Base-by-base conservation (phyloP, 64 coral and sea anemone species). In the Montipora capricornis region DNA sequence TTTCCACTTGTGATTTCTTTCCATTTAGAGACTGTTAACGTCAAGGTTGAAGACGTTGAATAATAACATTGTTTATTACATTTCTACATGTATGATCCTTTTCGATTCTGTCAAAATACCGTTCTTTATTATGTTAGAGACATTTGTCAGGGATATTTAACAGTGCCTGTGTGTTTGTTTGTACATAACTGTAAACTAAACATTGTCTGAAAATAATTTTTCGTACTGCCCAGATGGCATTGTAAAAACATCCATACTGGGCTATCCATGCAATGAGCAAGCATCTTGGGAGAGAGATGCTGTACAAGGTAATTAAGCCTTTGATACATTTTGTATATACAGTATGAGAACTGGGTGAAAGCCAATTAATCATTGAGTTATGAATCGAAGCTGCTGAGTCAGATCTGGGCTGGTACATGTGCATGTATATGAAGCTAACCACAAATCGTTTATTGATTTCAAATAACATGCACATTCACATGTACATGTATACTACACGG, bases 261-360 rank as follows among this genome's bases (percentile, higher is more conserved):
- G 74, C 74, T 76, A 76, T 47, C 74, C 74, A 47, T 76, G 74
- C 74, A 76, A 47, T 76, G 74, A 76, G 44, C 74, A 45, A 76
- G 74, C 44, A 76, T 45, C 74, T 76, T 76, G 74, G 74, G 74
- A 76, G 26, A 76, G 29, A 76, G 74, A 47, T 76, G 74, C 74
- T 76, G 74, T 76, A 76, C 74, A 76, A 76, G 74, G 74, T 76
- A 47, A 76, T 76, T 47, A 76, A 76, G 29, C 29, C 29, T 29
- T 29, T 29, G 29, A 29, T 29, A 29, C 29, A 29, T 29, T 29
- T 29, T 29, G 29, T 29, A 20, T 37, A 76, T 76, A 76, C 74
- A 47, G 46, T 76, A 13, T 76, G 29, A 76, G 74, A 76, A 76
- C 74, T 76, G 74, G 6, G 74, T 76, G 74, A 44, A 76, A 44